Evolutionary conservation across 2,888 invertebrate genomes (phyloP), one percentile per base, ranked within the genome.

Genomic region (Cheilosia vernalis): DNA sequence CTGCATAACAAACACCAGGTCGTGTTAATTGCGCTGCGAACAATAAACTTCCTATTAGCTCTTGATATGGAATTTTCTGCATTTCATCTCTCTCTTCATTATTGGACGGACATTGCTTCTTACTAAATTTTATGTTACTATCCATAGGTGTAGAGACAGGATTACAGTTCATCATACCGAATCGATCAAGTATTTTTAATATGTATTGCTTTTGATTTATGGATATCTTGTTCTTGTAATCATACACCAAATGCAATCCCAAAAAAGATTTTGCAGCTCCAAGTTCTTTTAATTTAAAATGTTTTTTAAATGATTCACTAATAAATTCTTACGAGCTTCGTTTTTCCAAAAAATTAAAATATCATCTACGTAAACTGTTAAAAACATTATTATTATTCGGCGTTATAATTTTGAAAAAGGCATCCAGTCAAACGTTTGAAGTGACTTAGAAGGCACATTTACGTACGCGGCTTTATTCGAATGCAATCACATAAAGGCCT

Each of bases 121-220:
- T 40, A 40, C 40, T 40, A 13, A 13, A 10, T 15, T 9, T 40
- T 3, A 40, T 13, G 4, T 40, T 40, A 13, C 13, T 10, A 10
- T 40, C 40, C 40, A n/a, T n/a, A n/a, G n/a, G n/a, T n/a, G n/a
- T n/a, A n/a, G n/a, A n/a, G n/a, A n/a, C n/a, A n/a, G n/a, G 40
- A 10, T 40, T 40, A 40, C 40, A 40, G 3, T 40, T 15, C 40
- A 3, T 40, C 40, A 40, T 40, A 10, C 40, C 40, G 13, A 40
- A 40, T 13, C 40, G 13, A 3, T 40, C 40, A 21, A 21, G 21
- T 24, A 24, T 24, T 5, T 24, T 24, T 24, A 24, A 24, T 24
- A 24, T 24, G 24, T 24, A 24, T 24, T 73, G 73, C 17, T 55
- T 33, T 61, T n/a, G 15, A n/a, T 42, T 0, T 15, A 42, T n/a